phyloP scores from a whole-genome alignment of 2,113 vertebrate genomes.

The Phodopus roborovskii region DNA sequence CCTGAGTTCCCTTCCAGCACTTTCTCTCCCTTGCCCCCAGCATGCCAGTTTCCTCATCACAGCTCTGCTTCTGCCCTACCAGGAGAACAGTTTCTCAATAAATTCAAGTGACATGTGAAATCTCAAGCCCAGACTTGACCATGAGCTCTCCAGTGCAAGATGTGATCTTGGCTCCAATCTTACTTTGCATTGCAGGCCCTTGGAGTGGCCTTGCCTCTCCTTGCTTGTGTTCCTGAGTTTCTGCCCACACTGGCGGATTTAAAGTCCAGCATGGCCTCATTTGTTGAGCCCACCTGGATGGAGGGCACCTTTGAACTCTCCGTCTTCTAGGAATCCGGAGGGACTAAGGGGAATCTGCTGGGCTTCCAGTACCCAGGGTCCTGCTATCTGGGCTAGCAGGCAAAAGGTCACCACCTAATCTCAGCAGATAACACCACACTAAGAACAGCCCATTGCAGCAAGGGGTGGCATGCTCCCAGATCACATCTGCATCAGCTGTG shows the following conservation, averaged over 20 bases:
- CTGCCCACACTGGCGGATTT: background rate
- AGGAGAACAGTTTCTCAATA: background rate
- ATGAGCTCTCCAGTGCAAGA: background rate
- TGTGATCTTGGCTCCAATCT: background rate
- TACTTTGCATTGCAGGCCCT: background rate
- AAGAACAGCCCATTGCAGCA: background rate
- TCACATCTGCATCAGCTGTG: background rate
- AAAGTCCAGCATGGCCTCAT: background rate
- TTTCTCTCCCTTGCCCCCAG: background rate
- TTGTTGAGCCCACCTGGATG: background rate
- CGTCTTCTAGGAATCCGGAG: slow-evolving; percentile 10
- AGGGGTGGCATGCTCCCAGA: background rate
- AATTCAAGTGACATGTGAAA: background rate
- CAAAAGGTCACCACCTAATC: slow-evolving; percentile 43
- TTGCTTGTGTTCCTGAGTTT: background rate
- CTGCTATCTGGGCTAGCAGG: slow-evolving; percentile 38
- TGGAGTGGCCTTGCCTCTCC: background rate
- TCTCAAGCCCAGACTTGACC: background rate
- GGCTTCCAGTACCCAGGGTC: background rate
- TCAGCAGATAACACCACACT: slow-evolving; percentile 10
- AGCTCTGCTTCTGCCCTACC: background rate
- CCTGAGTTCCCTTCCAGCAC: background rate
- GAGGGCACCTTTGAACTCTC: slow-evolving; percentile 28
- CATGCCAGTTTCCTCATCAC: background rate
- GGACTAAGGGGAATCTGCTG: background rate